Evolutionary conservation across 2,113 vertebrate genomes (phyloP), one percentile per base, ranked within the genome.

Genomic region (Corydoras maculifer): DNA sequence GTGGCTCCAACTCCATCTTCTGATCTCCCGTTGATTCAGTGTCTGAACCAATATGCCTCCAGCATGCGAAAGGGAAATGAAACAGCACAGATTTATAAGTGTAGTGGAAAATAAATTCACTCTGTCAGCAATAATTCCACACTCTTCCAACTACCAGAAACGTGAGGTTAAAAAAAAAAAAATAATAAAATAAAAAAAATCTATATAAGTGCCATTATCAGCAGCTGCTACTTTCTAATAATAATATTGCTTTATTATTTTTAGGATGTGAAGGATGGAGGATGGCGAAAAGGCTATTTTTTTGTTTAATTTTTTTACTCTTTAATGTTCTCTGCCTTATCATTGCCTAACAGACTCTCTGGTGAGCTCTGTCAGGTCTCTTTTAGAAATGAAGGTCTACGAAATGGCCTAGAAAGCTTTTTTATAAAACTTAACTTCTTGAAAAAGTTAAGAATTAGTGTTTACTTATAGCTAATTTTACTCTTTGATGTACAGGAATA

Each of bases 301-400:
- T 15, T 57, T 13, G 25, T 35, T 18, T 43, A 54, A 30, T 77
- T 69, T 48, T 76, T 69, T 48, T 60, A 51, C 65, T 30, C 68
- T 58, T 31, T 64, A 72, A 64, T 4, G 58, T 58, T 43, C 43
- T 9, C 53, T 11, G 29, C 32, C 62, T 78, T 78, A 77, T 77
- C 72, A 49, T 9, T 4, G 9, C 53, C 53, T 62, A 35, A 31
- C 76, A 78, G 76, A 60, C 57, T 43, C 53, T 18, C 8, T 57
- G 7, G 4, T 6, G 60, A 43, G 35, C 58, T 67, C 18, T 4
- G 25, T 54, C 62, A 32, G 30, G 68, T 58, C 35, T 68, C 69
- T 7, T 53, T 58, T 29, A 62, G 35, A 35, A 72, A 10, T 35
- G 13, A 11, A n/a, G 13, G 25, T 3, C n/a, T 15, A 4, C 1